Evolutionary conservation across 2,888 invertebrate species (phyloP), one percentile per base, ranked within the genome.

Genomic region (Tachina lurida): DNA sequence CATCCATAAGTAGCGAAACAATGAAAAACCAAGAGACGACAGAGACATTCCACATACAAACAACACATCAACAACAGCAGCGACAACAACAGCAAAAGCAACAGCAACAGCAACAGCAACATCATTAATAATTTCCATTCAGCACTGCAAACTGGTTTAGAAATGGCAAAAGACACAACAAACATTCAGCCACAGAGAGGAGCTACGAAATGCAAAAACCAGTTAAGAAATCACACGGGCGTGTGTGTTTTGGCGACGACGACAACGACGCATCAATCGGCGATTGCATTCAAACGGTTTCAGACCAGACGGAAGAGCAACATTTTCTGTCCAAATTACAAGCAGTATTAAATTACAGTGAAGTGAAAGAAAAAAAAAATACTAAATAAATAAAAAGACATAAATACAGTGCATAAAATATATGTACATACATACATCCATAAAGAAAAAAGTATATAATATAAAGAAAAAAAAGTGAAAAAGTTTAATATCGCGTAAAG

Each of bases 111-210:
- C 22, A 71, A 41, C 41, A 79, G 22, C 68, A 60, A 77, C 71
- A 76, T 56, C 22, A 62, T 62, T 62, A 80, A 73, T 70, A 60
- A 63, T 87, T 89, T 87, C 87, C 88, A 90, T 89, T 90, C 90
- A 89, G 90, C 90, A 84, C 88, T 87, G 88, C 88, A 88, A 87
- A 85, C 88, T 88, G 81, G 85, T 89, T 89, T 89, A 39, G 47
- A 89, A 89, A 89, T 87, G 88, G 88, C 87, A 87, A 79, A 63
- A 65, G 75, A 88, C 89, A 62, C 88, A 89, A 67, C 85, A 87
- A 82, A 68, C 52, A 84, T 84, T 74, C 73, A 84, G 75, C 88
- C 88, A 88, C 83, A 13, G 87, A 88, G 88, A 88, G 74, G 87
- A 88, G 70, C 85, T 70, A 78, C 78, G 62, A 82, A 73, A 73